phyloP scores from a whole-genome alignment of 2,888 invertebrate genomes.

The Dyspetes luteomarginatus region DNA sequence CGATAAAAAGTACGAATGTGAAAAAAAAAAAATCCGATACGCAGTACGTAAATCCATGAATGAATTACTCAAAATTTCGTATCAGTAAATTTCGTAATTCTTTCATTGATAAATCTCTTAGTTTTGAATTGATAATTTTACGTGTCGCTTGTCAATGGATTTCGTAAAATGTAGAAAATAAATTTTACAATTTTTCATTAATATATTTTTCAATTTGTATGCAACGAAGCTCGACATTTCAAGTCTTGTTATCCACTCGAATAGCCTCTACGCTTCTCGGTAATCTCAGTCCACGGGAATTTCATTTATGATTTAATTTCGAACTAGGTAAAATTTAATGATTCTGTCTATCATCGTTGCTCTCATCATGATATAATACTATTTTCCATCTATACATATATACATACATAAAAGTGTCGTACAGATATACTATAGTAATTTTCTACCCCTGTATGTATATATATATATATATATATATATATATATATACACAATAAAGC shows the following conservation, averaged over 20 bases:
- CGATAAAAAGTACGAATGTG: too few species aligned
- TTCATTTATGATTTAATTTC: slow-evolving; percentile 23
- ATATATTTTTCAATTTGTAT: neutral
- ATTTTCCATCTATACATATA: slow-evolving; percentile 10
- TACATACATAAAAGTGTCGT: neutral
- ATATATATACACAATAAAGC: neutral
- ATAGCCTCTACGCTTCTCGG: neutral
- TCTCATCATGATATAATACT: neutral
- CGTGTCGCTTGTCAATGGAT: too few species aligned
- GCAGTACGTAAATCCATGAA: neutral
- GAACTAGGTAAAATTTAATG: slow-evolving; percentile 31
- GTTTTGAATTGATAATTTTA: too few species aligned
- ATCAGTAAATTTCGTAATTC: neutral
- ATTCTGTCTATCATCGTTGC: slow-evolving; percentile 23
- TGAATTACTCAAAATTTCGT: neutral
- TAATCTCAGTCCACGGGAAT: slow-evolving; percentile 23
- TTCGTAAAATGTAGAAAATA: too few species aligned
- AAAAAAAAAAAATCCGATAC: too few species aligned
- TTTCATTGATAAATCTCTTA: too few species aligned
- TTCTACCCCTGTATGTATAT: neutral
- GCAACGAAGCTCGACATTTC: neutral
- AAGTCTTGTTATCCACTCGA: neutral
- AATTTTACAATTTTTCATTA: neutral
- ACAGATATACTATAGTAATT: neutral
- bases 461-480: neutral